Conservation (phyloP, 2,797 vertebrate species). For the Parotocinclus haroldoi region DNA sequence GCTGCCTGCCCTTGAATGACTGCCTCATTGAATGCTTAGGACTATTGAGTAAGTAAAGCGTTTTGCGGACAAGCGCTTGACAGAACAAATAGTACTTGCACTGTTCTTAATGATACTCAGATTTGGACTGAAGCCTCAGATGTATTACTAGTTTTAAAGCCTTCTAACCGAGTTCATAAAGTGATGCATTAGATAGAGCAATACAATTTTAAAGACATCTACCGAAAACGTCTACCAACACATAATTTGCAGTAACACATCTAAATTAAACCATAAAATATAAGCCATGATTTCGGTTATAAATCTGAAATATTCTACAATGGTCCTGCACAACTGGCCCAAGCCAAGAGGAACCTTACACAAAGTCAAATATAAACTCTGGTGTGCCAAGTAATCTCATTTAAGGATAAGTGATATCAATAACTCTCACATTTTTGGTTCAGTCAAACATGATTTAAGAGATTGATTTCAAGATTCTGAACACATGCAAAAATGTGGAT, state of each 20-base stretch:
- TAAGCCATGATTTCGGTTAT: conserved; percentile 68
- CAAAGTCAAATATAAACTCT: conserved; percentile 33
- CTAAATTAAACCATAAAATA: conserved; percentile 69
- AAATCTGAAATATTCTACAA: conserved; percentile 75
- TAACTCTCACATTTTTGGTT: conserved; percentile 45
- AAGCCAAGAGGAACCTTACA: conserved; percentile 49
- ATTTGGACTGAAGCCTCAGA: conserved; percentile 16
- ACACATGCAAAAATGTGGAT: conserved; percentile 16
- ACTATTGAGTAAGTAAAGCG: no score
- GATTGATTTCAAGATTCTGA: conserved; percentile 18
- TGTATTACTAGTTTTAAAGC: conserved; percentile 49
- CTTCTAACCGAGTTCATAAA: conserved; percentile 51
- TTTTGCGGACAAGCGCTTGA: no score
- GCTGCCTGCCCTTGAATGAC: background rate
- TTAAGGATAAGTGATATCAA: no score
- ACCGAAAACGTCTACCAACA: conserved; percentile 36
- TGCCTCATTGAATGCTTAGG: no score
- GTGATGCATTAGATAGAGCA: conserved; percentile 43
- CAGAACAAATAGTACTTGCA: no score
- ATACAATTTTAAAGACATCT: conserved; percentile 25
- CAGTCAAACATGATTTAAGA: conserved; percentile 14
- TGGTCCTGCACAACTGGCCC: conserved; percentile 81
- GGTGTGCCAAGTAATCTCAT: conserved; percentile 1
- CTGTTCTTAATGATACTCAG: conserved; percentile 17
- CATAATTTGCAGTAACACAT: conserved; percentile 62